Base-by-base conservation (phyloP, 2,888 invertebrate species). In the Sarcophaga variegata region DNA sequence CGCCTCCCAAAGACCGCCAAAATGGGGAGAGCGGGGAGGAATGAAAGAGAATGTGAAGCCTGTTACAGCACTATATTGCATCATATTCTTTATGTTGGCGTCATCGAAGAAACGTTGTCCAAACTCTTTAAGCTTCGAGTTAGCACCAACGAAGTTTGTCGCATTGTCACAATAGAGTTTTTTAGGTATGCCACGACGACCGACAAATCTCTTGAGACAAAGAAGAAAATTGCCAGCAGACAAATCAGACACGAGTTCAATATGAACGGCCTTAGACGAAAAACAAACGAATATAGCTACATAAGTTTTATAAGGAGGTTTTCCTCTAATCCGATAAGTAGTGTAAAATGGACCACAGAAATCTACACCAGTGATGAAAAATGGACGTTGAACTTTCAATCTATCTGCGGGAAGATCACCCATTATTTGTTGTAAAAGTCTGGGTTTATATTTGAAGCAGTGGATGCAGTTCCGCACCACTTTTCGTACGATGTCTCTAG, bases 31-130 rank as follows among this genome's bases (percentile, higher is more conserved):
- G 12, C 86, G 72, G 12, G 88, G 87, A 14, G 87, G 88, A 64
- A 88, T 87, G 67, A 87, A 88, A 22, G 49, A 45, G 66, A 88
- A 85, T 20, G 69, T 62, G 71, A 82, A 84, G 8, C 81, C 88
- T 27, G 72, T 72, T n/a, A 17, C 25, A 27, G 67, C 78, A 64
- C 66, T 17, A 62, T 49, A 59, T 59, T 66, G 45, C 75, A 27
- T 69, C 27, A 27, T 14, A 37, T 49, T 12, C 37, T 17, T 14
- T 11, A 25, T 27, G 12, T 59, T 59, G n/a, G 54, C 60, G n/a
- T 71, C 60, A 12, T 79, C n/a, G 12, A 25, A 59, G 45, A 59
- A 71, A 27, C 27, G 22, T 12, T 71, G 25, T 60, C 59, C 59
- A 4, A 71, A 17, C 17, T 71, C 71, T 60, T 27, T 11, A 3